Conservation (phyloP, 2,113 vertebrate species). For the Physeter macrocephalus region DNA sequence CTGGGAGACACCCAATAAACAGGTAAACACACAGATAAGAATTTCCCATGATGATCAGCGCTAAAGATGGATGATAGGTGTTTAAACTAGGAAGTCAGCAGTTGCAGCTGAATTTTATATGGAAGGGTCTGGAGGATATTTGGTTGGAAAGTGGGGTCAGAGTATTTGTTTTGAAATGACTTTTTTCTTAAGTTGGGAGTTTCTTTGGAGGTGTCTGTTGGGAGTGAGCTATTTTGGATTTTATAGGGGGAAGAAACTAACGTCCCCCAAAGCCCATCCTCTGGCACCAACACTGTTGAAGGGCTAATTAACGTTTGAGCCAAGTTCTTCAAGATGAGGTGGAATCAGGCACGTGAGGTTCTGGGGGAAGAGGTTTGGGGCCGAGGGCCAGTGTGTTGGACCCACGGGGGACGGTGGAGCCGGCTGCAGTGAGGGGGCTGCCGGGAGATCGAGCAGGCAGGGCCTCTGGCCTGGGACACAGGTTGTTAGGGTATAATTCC, state of each 20-base stretch:
- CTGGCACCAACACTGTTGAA: background rate
- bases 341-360: background rate
- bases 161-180: background rate
- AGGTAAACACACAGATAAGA: background rate
- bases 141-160: background rate
- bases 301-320: background rate
- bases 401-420: background rate
- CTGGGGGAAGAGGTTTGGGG: background rate
- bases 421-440: fast-evolving
- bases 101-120: background rate
- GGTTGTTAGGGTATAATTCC: background rate
- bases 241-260: background rate
- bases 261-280: background rate
- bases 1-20: background rate
- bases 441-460: background rate
- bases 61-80: background rate
- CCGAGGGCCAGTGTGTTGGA: background rate
- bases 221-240: background rate
- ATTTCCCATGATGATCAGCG: background rate
- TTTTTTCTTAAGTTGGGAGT: background rate
- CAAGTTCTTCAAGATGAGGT: background rate
- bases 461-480: background rate
- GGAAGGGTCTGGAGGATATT: background rate
- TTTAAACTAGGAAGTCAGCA: background rate
- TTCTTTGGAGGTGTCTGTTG: background rate